A percentile compares a stretch with the other conserved stretches of the same genome.
These are phyloP conservation scores for Himalopsyche tibetana DNA, from an alignment of 2,888 invertebrate genomes.

Conservation along the genomic window DNA sequence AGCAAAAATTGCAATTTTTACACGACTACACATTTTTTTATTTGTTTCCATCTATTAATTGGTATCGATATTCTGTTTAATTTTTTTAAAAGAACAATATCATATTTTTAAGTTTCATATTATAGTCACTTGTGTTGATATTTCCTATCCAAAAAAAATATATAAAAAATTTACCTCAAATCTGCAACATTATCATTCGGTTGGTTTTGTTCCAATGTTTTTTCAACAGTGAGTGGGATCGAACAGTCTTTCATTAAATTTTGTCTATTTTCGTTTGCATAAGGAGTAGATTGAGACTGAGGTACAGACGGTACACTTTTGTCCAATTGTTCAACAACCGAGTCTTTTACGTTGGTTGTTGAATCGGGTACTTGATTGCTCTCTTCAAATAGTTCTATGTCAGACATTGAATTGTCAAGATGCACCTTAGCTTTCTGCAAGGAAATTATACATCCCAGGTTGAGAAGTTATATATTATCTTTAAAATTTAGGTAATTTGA, in stretches of 20 bases:
- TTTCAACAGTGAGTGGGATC: background rate
- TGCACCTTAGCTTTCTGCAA: background rate
- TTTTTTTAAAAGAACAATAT: no score
- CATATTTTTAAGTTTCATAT: no score
- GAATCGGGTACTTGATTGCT: constrained; percentile 49
- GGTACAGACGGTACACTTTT: constrained; percentile 7
- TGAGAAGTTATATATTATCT: no score
- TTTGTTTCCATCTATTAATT: no score
- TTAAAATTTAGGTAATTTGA: no score
- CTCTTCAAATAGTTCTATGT: constrained; percentile 41
- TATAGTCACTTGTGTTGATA: no score
- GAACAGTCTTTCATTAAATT: background rate
- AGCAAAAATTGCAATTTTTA: no score
- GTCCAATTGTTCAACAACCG: constrained; percentile 29
- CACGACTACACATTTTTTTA: no score
- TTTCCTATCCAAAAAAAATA: no score
- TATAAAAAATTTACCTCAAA: background rate
- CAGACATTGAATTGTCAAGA: constrained; percentile 34
- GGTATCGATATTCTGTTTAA: no score
- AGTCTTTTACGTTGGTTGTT: constrained; percentile 37
- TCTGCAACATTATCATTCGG: background rate
- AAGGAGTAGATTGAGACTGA: constrained; percentile 22
- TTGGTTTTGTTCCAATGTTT: background rate
- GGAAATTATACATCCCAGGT: background rate
- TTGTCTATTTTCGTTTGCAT: background rate